These are phyloP conservation scores for Antechinus flavipes DNA, from an alignment of 2,113 vertebrate genomes.

Conservation along the genomic window DNA sequence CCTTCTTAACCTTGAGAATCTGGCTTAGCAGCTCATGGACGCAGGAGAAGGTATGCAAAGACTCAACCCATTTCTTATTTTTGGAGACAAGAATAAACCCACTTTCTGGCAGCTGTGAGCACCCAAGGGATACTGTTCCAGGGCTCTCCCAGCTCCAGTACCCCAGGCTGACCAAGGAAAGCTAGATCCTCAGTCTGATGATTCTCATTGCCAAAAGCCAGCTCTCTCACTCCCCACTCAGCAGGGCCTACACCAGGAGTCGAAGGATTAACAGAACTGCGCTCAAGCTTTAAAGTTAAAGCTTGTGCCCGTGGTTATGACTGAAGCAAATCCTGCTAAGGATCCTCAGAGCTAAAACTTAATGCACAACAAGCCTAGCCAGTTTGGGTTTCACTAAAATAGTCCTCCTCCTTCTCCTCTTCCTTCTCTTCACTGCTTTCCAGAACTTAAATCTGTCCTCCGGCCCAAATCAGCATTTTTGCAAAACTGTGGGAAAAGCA, in stretches of 20 bases:
- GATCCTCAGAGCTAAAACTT: not conserved
- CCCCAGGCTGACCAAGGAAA: not conserved
- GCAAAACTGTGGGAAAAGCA: not conserved
- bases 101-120: not conserved
- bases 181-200: not conserved
- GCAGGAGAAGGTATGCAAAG: not conserved
- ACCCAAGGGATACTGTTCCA: not conserved
- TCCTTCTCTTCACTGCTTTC: not conserved
- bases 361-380: not conserved
- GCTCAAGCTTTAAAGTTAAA: not conserved
- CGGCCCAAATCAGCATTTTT: not conserved
- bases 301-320: not conserved
- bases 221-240: not conserved
- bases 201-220: not conserved
- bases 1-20: slow-evolving; percentile 30
- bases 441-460: not conserved
- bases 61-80: not conserved
- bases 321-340: not conserved
- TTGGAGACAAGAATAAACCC: not conserved
- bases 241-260: not conserved
- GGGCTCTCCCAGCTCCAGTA: not conserved
- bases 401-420: not conserved
- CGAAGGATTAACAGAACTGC: accelerated
- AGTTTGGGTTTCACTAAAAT: not conserved
- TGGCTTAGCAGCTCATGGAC: not conserved